These are phyloP conservation scores for Mimas tiliae DNA, from an alignment of 2,888 invertebrate species.

Conservation along the genomic window DNA sequence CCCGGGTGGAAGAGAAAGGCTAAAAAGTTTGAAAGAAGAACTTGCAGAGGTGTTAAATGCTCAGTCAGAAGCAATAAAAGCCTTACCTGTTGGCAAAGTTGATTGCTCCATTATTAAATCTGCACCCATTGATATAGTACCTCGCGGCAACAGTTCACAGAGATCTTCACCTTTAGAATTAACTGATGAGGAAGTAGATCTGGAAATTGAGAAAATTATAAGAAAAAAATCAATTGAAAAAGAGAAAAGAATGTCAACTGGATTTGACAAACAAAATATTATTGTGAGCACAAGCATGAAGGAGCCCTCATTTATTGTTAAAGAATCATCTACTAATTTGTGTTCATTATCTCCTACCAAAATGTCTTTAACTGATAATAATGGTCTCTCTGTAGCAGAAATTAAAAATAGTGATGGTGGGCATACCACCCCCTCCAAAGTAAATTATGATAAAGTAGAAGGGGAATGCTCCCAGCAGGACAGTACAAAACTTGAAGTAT, in stretches of 20 bases:
- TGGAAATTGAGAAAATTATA: conserved; percentile 87
- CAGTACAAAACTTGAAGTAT: conserved; percentile 55
- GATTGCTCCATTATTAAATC: conserved; percentile 84
- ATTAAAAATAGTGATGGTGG: conserved; percentile 10
- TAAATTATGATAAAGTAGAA: conserved; percentile 48
- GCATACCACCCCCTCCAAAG: conserved; percentile 35
- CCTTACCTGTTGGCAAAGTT: conserved; percentile 75
- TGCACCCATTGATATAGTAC: conserved; percentile 88
- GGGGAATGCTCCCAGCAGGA: conserved; percentile 50
- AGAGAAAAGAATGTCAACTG: conserved; percentile 68
- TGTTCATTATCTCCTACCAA: conserved; percentile 56
- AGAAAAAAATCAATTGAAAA: conserved; percentile 82
- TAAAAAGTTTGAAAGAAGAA: conserved; percentile 78
- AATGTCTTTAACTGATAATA: conserved; percentile 49
- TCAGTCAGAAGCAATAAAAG: conserved; percentile 67
- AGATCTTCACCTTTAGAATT: conserved; percentile 84
- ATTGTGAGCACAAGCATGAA: conserved; percentile 49
- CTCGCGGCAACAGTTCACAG: conserved; percentile 79
- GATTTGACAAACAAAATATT: conserved; percentile 53
- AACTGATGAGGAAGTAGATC: conserved; percentile 88
- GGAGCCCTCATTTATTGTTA: conserved; percentile 53
- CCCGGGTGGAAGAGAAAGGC: conserved; percentile 87
- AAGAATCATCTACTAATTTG: conserved; percentile 48
- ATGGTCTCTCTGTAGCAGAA: conserved; percentile 34
- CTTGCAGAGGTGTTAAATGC: conserved; percentile 76